Base-by-base conservation (phyloP, 2,113 vertebrate genomes). In the Stigmatopora nigra region DNA sequence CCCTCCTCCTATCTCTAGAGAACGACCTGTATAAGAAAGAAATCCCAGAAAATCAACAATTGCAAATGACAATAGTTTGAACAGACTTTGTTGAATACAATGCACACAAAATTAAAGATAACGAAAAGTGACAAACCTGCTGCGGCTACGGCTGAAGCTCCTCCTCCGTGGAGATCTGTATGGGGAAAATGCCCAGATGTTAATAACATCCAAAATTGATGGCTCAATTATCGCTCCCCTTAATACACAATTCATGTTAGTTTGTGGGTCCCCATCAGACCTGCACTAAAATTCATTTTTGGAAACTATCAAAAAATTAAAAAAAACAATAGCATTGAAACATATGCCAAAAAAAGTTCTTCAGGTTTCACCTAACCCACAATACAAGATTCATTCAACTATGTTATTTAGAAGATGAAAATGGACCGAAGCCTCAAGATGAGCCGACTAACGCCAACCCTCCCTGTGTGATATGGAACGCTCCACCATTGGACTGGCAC, bases 1-100 rank as follows among this genome's bases (percentile, higher is more conserved):
- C 97, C 93, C 95, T 95, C 83, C 94, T 95, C 82, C 96, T 93
- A 80, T 99, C 97, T 92, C 95, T 94, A 78, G 96, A 99, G 82
- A 97, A 92, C 86, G 96, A 99, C 89, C 97, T 99, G 75, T 4
- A 4, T 60, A 67, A 45, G 44, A 64, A 10, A 25, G 25, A 10
- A 17, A 56, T 5, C 2, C 17, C 10, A 5, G 15, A 8, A 20
- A 48, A 10, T 63, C 1, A 48, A 16, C 6, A 41, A 41, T 41
- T 41, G 38, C 38, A 41, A 41, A 3, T 8, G 38, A 7, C 38
- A 41, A 41, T 41, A 41, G 38, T 41, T 41, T 41, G 38, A 10
- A 41, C 38, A 38, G 5, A 4, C 38, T 38, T 38, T 4, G 5
- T 38, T 8, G 5, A 38, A 38, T 38, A 38, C 38, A 38, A 1